Conservation (phyloP, 2,888 invertebrate species). For the Thecophora atra region DNA sequence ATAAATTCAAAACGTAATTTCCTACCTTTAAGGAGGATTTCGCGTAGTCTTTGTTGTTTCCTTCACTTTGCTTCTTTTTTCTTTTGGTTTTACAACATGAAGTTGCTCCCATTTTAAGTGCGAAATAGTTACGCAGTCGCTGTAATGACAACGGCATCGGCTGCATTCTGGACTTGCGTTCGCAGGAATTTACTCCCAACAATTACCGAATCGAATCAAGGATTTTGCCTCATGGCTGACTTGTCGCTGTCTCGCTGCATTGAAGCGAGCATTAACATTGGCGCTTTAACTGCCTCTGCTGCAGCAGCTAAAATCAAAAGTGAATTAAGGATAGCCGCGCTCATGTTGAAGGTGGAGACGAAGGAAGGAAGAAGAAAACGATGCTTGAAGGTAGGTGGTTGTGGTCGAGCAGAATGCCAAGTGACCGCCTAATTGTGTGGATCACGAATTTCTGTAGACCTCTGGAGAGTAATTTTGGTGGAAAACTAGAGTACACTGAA, state of each 20-base stretch:
- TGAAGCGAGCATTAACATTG: neutral
- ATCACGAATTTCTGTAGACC: constrained; percentile 2
- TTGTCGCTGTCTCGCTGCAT: neutral
- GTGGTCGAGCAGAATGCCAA: neutral
- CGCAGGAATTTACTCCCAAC: constrained; percentile 6
- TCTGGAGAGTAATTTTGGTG: neutral
- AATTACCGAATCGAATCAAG: constrained; percentile 33
- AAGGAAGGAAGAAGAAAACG: neutral
- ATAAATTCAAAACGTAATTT: neutral
- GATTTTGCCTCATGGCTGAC: constrained; percentile 29
- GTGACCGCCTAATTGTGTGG: constrained; percentile 11
- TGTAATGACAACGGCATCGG: constrained; percentile 8
- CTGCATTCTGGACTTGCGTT: neutral
- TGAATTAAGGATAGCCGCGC: constrained; percentile 14
- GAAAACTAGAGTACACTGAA: constrained; percentile 18
- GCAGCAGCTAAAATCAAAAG: constrained; percentile 30
- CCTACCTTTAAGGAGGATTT: neutral
- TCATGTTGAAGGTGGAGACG: neutral
- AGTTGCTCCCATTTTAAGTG: constrained; percentile 19
- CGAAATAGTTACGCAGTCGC: constrained; percentile 17
- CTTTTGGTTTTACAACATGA: neutral
- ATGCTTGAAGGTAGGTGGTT: constrained; percentile 1
- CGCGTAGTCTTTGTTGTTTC: too few relatives aligned
- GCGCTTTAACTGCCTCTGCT: neutral
- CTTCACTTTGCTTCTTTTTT: neutral